Conservation (phyloP, 2,113 vertebrate genomes). For the Dinomys branickii region DNA sequence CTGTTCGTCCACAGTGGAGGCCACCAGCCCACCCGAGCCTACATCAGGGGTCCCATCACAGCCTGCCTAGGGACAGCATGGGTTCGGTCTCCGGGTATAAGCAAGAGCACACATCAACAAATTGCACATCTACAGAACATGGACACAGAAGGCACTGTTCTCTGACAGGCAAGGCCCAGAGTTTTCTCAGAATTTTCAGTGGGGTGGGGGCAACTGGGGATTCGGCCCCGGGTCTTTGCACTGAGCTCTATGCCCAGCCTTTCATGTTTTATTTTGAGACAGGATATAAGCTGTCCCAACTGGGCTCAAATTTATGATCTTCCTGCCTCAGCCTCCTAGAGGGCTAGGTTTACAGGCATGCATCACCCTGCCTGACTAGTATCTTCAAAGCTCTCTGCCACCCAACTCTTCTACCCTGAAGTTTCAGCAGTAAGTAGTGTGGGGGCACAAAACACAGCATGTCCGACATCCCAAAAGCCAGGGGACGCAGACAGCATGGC, state of each 20-base stretch:
- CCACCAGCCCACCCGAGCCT: accelerated
- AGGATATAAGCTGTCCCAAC: not conserved
- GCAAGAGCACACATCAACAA: accelerated
- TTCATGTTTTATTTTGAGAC: not conserved
- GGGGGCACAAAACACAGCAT: not conserved
- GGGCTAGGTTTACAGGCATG: not conserved
- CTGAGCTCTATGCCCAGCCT: not conserved
- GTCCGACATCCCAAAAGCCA: not conserved
- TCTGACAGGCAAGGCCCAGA: not conserved
- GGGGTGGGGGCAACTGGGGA: not conserved
- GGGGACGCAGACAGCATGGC: not conserved
- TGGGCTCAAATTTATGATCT: not conserved
- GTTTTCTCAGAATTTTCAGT: not conserved
- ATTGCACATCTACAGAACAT: accelerated
- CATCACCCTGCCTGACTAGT: not conserved
- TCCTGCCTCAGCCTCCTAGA: not conserved
- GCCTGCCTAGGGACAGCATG: accelerated
- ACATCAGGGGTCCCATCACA: accelerated
- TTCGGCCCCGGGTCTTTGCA: not conserved
- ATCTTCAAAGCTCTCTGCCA: not conserved
- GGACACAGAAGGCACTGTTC: accelerated
- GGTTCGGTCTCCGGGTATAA: accelerated
- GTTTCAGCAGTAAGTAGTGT: not conserved
- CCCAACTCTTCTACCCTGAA: not conserved
- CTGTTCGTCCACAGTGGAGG: not conserved